phyloP scores from a whole-genome alignment of 2,113 vertebrate species.

The Hyla sarda region DNA sequence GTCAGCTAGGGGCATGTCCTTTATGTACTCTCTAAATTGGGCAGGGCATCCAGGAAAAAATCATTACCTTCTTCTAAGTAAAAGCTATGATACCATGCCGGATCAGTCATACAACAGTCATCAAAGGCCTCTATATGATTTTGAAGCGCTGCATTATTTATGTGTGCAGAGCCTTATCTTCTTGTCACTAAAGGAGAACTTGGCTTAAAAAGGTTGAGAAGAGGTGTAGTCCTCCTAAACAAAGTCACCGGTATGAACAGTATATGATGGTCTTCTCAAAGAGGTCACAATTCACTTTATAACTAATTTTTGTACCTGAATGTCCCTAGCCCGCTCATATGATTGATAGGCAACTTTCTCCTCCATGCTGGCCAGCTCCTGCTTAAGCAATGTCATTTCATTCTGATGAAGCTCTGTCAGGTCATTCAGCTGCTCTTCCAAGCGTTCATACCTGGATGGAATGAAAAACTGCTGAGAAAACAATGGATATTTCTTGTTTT shows the following conservation, averaged over 20 bases:
- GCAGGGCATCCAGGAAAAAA: no score
- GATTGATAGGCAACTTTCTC: conserved; percentile 99
- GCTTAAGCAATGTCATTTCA: conserved; percentile 97
- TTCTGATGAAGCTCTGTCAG: conserved; percentile 97
- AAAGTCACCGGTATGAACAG: not conserved
- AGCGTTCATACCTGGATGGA: conserved; percentile 87
- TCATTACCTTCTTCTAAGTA: no score
- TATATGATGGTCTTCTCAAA: not conserved
- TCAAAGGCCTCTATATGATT: no score
- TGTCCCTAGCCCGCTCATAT: conserved; percentile 95
- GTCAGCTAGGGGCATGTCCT: no score
- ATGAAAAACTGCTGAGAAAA: not conserved
- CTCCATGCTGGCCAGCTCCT: conserved; percentile 98
- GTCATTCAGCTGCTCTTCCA: conserved; percentile 97
- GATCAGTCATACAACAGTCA: no score
- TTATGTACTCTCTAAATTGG: no score
- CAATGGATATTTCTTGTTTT: not conserved
- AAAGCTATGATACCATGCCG: no score
- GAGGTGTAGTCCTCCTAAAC: not conserved
- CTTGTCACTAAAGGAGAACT: no score
- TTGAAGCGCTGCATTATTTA: no score
- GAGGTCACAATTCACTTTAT: no score
- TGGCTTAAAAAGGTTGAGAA: no score
- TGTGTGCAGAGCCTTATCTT: no score
- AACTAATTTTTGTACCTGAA: conserved; percentile 80